Evolutionary conservation across 2,113 vertebrate species (phyloP).

Genomic region (Lophotis ruficrista): DNA sequence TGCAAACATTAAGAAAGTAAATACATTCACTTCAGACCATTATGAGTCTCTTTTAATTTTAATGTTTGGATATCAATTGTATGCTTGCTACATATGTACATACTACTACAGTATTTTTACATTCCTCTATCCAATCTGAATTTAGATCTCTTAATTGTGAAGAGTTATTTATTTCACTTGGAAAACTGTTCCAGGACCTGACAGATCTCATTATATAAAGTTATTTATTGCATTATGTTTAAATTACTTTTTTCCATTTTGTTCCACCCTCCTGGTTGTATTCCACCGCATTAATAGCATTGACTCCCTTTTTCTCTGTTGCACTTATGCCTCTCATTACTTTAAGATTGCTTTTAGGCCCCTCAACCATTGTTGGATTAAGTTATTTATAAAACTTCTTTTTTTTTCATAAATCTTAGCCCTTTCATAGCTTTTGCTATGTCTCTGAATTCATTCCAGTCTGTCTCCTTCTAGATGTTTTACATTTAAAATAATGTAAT

Average conservation of each 20-base stretch:
- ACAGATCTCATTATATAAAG: background rate
- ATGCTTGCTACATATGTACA: too few species aligned
- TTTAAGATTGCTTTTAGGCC: background rate
- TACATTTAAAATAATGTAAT: background rate
- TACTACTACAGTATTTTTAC: background rate
- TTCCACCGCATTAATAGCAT: background rate
- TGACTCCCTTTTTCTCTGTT: background rate
- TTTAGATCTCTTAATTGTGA: background rate
- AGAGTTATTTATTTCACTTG: background rate
- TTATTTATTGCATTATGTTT: background rate
- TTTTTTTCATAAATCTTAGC: background rate
- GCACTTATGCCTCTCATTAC: background rate
- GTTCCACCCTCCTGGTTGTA: background rate
- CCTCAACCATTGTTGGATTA: background rate
- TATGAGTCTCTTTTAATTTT: background rate
- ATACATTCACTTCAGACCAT: background rate
- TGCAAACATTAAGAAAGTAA: background rate
- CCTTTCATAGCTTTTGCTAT: background rate
- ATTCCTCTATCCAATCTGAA: background rate
- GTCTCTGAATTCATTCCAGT: background rate
- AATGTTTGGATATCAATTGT: rapidly evolving
- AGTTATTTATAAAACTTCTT: background rate
- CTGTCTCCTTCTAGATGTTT: background rate
- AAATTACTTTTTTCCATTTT: background rate
- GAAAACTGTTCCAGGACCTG: background rate